A percentile compares a stretch with the other conserved stretches of the same genome.
Conservation (phyloP, 2,888 invertebrate species). For the Stictocephala bisonia region DNA sequence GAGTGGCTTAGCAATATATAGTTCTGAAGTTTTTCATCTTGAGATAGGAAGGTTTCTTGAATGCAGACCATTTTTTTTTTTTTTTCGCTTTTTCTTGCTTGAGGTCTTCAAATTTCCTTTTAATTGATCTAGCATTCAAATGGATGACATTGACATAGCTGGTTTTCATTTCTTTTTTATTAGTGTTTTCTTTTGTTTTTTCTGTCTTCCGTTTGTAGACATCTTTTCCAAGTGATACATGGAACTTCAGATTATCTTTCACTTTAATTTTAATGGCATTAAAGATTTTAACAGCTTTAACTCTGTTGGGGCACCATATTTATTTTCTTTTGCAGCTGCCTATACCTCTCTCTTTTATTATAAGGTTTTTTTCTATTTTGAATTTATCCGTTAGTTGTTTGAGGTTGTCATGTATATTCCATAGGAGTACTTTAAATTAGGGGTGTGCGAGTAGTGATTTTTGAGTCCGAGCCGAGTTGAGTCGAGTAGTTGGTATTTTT, state of each 20-base stretch:
- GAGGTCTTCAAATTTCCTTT: constrained; percentile 12
- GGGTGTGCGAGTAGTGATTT: too few relatives aligned
- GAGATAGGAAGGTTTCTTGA: neutral
- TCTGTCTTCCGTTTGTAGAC: neutral
- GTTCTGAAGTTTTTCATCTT: constrained; percentile 21
- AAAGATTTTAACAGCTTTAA: neutral
- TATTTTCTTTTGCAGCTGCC: too few relatives aligned
- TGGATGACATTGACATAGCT: neutral
- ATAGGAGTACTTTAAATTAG: too few relatives aligned
- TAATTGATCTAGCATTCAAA: constrained; percentile 12
- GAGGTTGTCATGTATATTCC: too few relatives aligned
- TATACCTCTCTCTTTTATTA: too few relatives aligned
- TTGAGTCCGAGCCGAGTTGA: too few relatives aligned
- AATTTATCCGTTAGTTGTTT: too few relatives aligned
- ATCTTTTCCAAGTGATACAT: constrained; percentile 2
- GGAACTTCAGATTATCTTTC: neutral
- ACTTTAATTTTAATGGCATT: neutral
- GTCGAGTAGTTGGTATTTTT: too few relatives aligned
- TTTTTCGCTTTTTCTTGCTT: constrained; percentile 11
- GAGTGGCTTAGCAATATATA: constrained; percentile 8
- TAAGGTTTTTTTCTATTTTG: too few relatives aligned
- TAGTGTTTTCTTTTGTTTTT: neutral
- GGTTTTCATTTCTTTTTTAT: neutral
- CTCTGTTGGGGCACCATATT: constrained; percentile 22
- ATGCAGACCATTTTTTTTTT: constrained; percentile 12